These are phyloP conservation scores for Otus sunia DNA, from an alignment of 2,113 vertebrate genomes.

Conservation along the genomic window DNA sequence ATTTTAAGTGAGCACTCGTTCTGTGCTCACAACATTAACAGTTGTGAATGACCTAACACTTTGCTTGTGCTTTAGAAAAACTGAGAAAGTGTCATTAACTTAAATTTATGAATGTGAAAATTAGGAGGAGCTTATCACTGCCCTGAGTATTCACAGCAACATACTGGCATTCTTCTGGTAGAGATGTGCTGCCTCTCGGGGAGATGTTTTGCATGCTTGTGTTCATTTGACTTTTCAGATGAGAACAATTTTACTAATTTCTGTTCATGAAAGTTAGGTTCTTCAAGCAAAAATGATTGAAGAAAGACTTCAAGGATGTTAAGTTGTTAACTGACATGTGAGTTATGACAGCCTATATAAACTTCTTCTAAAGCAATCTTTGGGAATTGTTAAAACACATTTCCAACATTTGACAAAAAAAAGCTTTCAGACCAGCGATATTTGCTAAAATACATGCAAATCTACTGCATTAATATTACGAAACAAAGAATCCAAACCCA, in stretches of 20 bases:
- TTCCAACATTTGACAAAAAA: constrained; percentile 34
- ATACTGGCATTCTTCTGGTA: not conserved
- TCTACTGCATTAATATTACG: constrained; percentile 36
- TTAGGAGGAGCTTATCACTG: not conserved
- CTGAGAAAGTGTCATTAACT: not conserved
- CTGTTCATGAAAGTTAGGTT: not conserved
- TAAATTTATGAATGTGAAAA: not conserved
- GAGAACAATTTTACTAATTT: constrained; percentile 18
- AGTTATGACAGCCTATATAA: constrained; percentile 52
- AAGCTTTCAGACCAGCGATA: constrained; percentile 48
- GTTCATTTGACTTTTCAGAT: not conserved
- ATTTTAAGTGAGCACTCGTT: not conserved
- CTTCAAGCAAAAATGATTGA: not conserved
- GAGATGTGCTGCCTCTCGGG: not conserved
- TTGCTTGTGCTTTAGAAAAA: not conserved
- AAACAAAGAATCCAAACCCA: constrained; percentile 26
- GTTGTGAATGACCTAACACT: not conserved
- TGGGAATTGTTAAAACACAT: constrained; percentile 52
- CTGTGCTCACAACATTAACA: not conserved
- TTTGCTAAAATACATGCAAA: constrained; percentile 40
- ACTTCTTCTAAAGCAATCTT: constrained; percentile 46
- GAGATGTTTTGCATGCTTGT: not conserved
- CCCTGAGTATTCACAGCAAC: not conserved
- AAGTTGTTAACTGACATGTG: constrained; percentile 31
- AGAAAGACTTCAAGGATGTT: constrained; percentile 34